A percentile compares a stretch with the other conserved stretches of the same genome.
Evolutionary conservation across 2,888 invertebrate genomes (phyloP).

Genomic region (Dromius quadrimaculatus): DNA sequence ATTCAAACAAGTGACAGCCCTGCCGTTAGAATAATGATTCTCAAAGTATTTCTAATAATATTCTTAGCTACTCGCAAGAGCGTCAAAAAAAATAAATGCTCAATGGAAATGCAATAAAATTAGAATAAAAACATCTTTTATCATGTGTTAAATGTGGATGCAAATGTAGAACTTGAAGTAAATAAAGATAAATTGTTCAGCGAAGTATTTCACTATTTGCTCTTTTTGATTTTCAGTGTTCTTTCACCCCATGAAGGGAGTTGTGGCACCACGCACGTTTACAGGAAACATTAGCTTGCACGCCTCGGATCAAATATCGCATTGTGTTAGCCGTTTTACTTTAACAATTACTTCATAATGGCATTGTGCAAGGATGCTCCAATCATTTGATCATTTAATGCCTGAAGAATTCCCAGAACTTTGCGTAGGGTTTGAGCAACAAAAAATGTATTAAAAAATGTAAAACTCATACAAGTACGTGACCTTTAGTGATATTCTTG

Average conservation of each 20-base stretch:
- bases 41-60: no score
- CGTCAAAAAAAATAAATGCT: background rate
- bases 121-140: background rate
- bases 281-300: constrained; percentile 46
- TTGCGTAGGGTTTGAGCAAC: no score
- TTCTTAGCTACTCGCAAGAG: no score
- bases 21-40: no score
- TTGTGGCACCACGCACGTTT: constrained; percentile 17
- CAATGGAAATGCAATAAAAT: background rate
- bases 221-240: background rate
- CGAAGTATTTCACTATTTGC: background rate
- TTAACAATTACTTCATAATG: constrained; percentile 46
- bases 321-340: constrained; percentile 40
- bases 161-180: background rate
- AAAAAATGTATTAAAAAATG: no score
- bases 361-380: constrained; percentile 18
- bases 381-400: background rate
- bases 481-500: no score
- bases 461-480: no score
- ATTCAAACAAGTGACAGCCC: no score
- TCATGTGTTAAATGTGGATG: background rate
- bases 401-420: constrained; percentile 8
- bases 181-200: background rate
- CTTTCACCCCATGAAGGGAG: background rate
- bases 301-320: constrained; percentile 30